A percentile compares a stretch with the other conserved stretches of the same genome.
These are phyloP conservation scores for Drosophila heteroneura DNA, from an alignment of 2,888 invertebrate species.

Conservation along the genomic window DNA sequence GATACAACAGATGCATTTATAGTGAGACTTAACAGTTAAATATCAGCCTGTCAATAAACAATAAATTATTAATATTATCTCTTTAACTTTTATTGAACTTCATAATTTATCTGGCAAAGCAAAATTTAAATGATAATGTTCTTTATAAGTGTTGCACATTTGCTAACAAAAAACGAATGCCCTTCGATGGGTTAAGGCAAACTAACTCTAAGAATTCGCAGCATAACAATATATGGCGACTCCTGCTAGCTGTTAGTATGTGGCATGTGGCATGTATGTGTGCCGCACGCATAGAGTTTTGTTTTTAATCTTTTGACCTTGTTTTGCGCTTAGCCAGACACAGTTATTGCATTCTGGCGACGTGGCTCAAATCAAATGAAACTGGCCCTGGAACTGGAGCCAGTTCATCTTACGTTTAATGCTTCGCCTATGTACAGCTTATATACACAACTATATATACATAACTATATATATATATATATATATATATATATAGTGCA, in stretches of 20 bases:
- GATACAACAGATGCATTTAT: too few relatives aligned
- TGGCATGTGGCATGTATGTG: background rate
- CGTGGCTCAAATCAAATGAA: conserved; percentile 31
- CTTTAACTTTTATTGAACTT: background rate
- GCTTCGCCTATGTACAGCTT: conserved; percentile 34
- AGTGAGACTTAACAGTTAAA: too few relatives aligned
- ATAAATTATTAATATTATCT: background rate
- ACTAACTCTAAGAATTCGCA: conserved; percentile 12
- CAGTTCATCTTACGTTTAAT: conserved; percentile 49
- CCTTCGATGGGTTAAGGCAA: background rate
- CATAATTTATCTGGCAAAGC: background rate
- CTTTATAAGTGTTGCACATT: background rate
- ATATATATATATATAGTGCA: conserved; percentile 46
- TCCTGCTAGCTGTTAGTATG: background rate
- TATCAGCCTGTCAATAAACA: background rate
- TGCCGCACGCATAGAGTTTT: conserved; percentile 48
- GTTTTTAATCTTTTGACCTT: conserved; percentile 77
- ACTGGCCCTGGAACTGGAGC: conserved; percentile 29
- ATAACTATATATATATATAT: conserved; percentile 1
- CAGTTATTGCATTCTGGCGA: conserved; percentile 78
- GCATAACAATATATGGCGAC: conserved; percentile 41
- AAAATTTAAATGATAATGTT: background rate
- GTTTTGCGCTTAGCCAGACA: conserved; percentile 64
- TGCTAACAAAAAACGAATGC: too few relatives aligned
- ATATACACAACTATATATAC: background rate